Conservation (phyloP, 2,888 invertebrate species). For the Netelia melanura region DNA sequence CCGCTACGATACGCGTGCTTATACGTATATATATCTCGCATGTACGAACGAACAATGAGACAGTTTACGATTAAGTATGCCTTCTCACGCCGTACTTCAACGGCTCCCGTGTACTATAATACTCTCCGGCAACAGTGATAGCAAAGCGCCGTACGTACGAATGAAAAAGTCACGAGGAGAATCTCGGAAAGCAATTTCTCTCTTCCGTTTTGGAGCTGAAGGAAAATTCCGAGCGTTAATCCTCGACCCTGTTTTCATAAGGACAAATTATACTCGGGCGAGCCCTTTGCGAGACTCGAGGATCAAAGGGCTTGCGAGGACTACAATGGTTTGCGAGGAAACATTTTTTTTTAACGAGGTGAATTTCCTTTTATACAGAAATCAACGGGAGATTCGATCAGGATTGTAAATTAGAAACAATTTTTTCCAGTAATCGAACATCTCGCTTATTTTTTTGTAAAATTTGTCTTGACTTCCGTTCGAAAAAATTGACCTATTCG, state of each 20-base stretch:
- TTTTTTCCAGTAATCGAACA: no score
- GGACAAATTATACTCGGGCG: constrained; percentile 51
- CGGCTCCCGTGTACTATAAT: background rate
- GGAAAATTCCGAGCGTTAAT: constrained; percentile 56
- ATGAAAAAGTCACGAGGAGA: constrained; percentile 16
- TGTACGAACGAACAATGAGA: constrained; percentile 56
- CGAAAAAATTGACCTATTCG: background rate
- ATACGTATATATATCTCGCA: background rate
- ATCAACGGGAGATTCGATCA: no score
- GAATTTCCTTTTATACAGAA: no score
- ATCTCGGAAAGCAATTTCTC: constrained; percentile 37
- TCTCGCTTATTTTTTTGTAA: no score
- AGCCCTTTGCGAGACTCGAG: background rate
- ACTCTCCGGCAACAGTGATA: background rate
- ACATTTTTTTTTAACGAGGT: background rate
- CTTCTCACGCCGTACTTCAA: constrained; percentile 58
- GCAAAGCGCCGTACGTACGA: background rate
- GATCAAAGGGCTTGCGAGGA: constrained; percentile 20
- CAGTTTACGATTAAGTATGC: constrained; percentile 61
- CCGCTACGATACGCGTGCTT: constrained; percentile 27
- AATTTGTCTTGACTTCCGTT: background rate
- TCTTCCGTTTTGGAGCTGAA: constrained; percentile 43
- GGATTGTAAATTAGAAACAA: no score
- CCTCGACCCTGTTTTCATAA: background rate
- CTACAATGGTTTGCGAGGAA: background rate